phyloP scores from a whole-genome alignment of 1,140 invertebrate genomes.

The Anagrus nilaparvatae region DNA sequence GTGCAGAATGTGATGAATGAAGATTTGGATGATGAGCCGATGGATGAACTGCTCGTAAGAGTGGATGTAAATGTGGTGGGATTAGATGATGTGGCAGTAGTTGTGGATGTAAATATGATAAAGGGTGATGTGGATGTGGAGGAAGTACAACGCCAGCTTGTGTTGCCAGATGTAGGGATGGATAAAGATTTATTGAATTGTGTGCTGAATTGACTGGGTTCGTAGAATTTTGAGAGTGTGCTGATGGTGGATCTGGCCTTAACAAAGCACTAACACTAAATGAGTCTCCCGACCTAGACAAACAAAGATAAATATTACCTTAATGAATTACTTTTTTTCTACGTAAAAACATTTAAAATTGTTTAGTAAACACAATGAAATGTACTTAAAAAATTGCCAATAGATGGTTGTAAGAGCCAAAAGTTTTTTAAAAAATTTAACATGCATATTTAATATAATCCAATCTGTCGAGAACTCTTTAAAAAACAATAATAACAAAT shows the following conservation, averaged over 20 bases:
- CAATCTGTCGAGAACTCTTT: no score
- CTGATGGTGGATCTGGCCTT: slow-evolving; percentile 59
- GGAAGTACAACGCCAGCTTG: slow-evolving; percentile 23
- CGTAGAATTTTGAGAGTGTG: slow-evolving; percentile 42
- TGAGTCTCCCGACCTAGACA: slow-evolving; percentile 51
- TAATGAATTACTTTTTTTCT: no score
- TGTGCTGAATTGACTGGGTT: slow-evolving; percentile 20
- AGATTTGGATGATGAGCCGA: slow-evolving; percentile 23
- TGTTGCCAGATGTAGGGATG: slow-evolving; percentile 33
- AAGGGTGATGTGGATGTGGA: slow-evolving; percentile 35
- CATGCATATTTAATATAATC: no score
- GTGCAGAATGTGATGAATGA: slow-evolving; percentile 41
- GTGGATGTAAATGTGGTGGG: slow-evolving; percentile 58
- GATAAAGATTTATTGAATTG: slow-evolving; percentile 50
- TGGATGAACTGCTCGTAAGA: slow-evolving; percentile 44
- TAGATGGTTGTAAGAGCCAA: no score
- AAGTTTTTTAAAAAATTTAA: no score
- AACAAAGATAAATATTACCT: neutral
- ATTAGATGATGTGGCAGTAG: slow-evolving; percentile 45
- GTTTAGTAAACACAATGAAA: no score
- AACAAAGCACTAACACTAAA: slow-evolving; percentile 70
- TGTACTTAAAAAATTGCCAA: no score
- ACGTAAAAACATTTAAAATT: no score
- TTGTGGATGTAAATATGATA: slow-evolving; percentile 39
- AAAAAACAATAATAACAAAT: no score